Percentiles rank a stretch among this genome's conserved stretches.
Evolutionary conservation across 2,113 vertebrate species (phyloP).

Genomic region (Poeciliopsis retropinna): DNA sequence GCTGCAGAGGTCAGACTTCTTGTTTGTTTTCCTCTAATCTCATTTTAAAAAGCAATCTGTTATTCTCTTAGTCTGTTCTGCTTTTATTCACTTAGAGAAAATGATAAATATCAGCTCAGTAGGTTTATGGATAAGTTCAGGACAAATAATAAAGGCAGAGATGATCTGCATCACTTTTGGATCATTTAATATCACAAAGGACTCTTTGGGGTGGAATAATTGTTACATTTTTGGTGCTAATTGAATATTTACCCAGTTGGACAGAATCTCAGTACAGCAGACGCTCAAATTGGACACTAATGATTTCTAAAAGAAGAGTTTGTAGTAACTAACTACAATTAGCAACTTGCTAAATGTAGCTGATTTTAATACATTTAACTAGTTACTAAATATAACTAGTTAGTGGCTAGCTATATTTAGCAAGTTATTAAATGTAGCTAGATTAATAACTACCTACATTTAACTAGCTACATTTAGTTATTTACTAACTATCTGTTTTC

Average conservation of each 20-base stretch:
- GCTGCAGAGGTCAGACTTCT: background rate
- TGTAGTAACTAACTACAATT: too few species aligned
- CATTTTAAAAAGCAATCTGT: background rate
- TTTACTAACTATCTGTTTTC: background rate
- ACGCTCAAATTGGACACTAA: background rate
- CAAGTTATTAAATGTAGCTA: too few species aligned
- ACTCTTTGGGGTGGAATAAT: too few species aligned
- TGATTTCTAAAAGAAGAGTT: background rate
- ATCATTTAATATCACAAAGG: background rate
- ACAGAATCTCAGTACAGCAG: background rate
- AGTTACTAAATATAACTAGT: too few species aligned
- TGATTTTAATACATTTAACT: too few species aligned
- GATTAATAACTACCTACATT: too few species aligned
- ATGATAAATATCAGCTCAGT: background rate
- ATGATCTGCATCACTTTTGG: background rate
- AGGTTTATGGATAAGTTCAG: background rate
- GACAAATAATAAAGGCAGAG: background rate
- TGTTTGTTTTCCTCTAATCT: constrained; percentile 5
- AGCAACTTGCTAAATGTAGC: too few species aligned
- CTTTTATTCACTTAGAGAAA: background rate
- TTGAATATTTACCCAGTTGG: background rate
- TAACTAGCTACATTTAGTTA: too few species aligned
- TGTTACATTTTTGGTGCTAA: too few species aligned
- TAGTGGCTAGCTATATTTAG: too few species aligned
- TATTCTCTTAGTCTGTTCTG: background rate